phyloP scores from a whole-genome alignment of 2,888 invertebrate genomes.

The Parnassius smintheus region DNA sequence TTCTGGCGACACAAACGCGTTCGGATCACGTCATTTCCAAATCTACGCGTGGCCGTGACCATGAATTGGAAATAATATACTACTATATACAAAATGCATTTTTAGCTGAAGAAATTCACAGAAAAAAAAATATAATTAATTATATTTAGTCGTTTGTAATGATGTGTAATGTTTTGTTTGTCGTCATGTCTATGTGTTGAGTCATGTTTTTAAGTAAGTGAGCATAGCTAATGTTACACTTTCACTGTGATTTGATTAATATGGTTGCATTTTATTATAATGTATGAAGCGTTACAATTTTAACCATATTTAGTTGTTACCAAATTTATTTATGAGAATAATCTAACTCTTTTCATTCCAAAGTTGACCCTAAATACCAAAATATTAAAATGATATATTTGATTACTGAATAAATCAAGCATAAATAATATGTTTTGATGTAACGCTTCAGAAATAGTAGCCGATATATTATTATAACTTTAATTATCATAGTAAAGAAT shows the following conservation, averaged over 20 bases:
- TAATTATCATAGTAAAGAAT: conserved; percentile 64
- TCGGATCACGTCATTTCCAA: conserved; percentile 11
- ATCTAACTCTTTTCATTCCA: too few species aligned
- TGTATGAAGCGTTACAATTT: conserved; percentile 45
- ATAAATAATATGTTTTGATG: conserved; percentile 46
- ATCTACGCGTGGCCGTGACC: conserved; percentile 15
- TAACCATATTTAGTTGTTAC: conserved; percentile 15
- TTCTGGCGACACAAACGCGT: neutral
- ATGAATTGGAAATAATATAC: conserved; percentile 7
- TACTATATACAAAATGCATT: conserved; percentile 17
- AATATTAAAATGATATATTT: conserved; percentile 8
- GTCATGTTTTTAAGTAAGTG: conserved; percentile 73
- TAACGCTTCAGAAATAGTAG: conserved; percentile 74
- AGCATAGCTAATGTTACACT: conserved; percentile 69
- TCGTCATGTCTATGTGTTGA: conserved; percentile 58
- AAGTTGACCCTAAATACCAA: too few species aligned
- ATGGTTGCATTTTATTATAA: conserved; percentile 68
- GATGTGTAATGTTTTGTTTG: conserved; percentile 60
- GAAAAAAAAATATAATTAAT: conserved; percentile 43
- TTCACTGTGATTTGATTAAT: conserved; percentile 76
- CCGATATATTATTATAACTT: conserved; percentile 57
- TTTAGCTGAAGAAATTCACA: conserved; percentile 45
- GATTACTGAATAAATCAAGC: conserved; percentile 37
- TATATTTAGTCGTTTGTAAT: conserved; percentile 50
- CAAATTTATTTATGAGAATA: too few species aligned